A percentile compares a stretch with the other conserved stretches of the same genome.
These are phyloP conservation scores for Dichetophora obliterata DNA, from an alignment of 2,888 invertebrate species.

Conservation along the genomic window DNA sequence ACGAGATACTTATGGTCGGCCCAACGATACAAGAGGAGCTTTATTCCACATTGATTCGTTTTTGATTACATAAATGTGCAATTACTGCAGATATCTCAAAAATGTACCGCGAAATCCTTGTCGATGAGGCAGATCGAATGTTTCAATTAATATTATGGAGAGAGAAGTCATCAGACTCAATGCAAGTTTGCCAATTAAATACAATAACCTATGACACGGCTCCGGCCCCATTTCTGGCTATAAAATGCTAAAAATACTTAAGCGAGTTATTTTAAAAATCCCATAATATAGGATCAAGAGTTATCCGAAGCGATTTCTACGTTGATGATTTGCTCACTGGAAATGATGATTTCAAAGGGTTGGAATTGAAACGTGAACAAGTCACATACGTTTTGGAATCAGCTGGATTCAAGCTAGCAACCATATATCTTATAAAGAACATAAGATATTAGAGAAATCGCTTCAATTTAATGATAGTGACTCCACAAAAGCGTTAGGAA, in stretches of 20 bases:
- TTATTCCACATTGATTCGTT: not conserved
- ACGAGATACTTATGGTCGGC: slow-evolving; percentile 14
- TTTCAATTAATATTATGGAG: slow-evolving; percentile 18
- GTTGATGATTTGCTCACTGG: not conserved
- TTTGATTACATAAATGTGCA: slow-evolving; percentile 27
- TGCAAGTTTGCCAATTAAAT: not conserved
- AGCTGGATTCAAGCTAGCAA: not conserved
- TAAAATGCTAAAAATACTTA: not conserved
- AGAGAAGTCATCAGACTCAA: slow-evolving; percentile 1
- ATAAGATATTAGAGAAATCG: too few relatives aligned
- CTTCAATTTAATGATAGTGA: too few relatives aligned
- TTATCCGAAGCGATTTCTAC: not conserved
- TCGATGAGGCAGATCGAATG: slow-evolving; percentile 9
- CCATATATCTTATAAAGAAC: not conserved
- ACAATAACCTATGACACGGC: too few relatives aligned
- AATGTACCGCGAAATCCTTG: slow-evolving; percentile 8
- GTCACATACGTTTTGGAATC: not conserved
- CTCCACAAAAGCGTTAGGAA: too few relatives aligned
- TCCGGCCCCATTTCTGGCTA: not conserved
- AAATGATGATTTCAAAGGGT: not conserved
- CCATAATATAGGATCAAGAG: not conserved
- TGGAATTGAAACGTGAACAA: not conserved
- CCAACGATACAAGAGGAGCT: slow-evolving; percentile 25
- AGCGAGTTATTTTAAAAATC: not conserved
- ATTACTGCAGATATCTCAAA: slow-evolving; percentile 25